Evolutionary conservation across 2,797 vertebrate genomes (phyloP).

Genomic region (Centroberyx gerrardi): DNA sequence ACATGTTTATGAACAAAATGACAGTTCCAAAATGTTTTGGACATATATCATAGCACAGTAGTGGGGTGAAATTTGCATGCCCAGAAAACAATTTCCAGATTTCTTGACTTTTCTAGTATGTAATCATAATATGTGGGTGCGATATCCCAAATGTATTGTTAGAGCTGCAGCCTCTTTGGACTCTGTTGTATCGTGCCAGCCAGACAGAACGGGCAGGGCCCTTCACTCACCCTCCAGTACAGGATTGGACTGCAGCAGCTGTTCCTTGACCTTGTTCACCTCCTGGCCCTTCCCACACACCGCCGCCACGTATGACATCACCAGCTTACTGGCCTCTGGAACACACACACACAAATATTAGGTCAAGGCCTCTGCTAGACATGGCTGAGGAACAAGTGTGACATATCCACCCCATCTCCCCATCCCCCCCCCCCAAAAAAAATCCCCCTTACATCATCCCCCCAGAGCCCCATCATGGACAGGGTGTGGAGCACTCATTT

Average conservation of each 20-base stretch:
- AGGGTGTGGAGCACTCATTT: conserved; percentile 50
- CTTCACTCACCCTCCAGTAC: conserved; percentile 95
- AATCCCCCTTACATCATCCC: conserved; percentile 75
- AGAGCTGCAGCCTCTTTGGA: not conserved
- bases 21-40: too few relatives aligned
- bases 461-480: conserved; percentile 45
- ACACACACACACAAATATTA: conserved; percentile 57
- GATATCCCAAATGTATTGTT: not conserved
- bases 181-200: not conserved
- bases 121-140: not conserved
- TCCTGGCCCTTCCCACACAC: conserved; percentile 99
- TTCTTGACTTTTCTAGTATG: too few relatives aligned
- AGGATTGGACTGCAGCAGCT: conserved; percentile 98
- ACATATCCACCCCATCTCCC: conserved; percentile 33
- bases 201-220: not conserved
- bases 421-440: conserved; percentile 41
- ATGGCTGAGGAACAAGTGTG: conserved; percentile 42
- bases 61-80: too few relatives aligned
- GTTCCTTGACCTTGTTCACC: conserved; percentile 99
- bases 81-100: too few relatives aligned
- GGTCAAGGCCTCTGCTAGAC: conserved; percentile 59
- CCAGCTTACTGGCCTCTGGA: conserved; percentile 98
- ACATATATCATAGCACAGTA: too few relatives aligned
- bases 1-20: too few relatives aligned
- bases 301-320: conserved; percentile 99